phyloP scores from a whole-genome alignment of 2,797 vertebrate genomes.

The Triplophysa yarkandensis region DNA sequence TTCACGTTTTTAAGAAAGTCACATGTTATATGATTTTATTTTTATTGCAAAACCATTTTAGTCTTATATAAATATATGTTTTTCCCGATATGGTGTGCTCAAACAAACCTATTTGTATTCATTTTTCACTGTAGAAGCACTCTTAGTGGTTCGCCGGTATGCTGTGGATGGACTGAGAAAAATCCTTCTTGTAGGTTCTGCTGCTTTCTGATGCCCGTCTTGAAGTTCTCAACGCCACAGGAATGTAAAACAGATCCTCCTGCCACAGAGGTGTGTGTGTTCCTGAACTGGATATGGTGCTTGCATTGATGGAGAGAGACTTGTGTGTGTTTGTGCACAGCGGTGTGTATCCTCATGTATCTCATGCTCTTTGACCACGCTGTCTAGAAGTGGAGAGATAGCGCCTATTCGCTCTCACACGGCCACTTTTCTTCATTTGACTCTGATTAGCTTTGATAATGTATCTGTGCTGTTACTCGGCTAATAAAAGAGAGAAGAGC shows the following conservation, averaged over 20 bases:
- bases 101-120: not conserved
- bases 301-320: slow-evolving; percentile 26
- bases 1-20: no score
- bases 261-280: slow-evolving; percentile 48
- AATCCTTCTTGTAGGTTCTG: slow-evolving; percentile 81
- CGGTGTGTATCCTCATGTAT: slow-evolving; percentile 20
- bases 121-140: not conserved
- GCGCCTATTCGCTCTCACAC: slow-evolving; percentile 86
- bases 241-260: slow-evolving; percentile 86
- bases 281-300: slow-evolving; percentile 1
- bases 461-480: slow-evolving; percentile 82
- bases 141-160: slow-evolving; percentile 66
- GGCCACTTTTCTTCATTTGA: slow-evolving; percentile 89
- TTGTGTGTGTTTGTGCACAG: slow-evolving; percentile 25
- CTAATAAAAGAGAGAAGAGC: slow-evolving; percentile 68
- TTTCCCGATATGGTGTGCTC: not conserved
- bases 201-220: slow-evolving; percentile 84
- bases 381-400: slow-evolving; percentile 63
- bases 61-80: not conserved
- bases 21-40: no score
- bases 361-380: slow-evolving; percentile 18
- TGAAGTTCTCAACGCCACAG: slow-evolving; percentile 73
- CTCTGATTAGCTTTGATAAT: slow-evolving; percentile 91
- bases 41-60: no score
- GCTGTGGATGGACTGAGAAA: slow-evolving; percentile 77